Evolutionary conservation across 2,113 vertebrate species (phyloP).

Genomic region (Etheostoma cragini): DNA sequence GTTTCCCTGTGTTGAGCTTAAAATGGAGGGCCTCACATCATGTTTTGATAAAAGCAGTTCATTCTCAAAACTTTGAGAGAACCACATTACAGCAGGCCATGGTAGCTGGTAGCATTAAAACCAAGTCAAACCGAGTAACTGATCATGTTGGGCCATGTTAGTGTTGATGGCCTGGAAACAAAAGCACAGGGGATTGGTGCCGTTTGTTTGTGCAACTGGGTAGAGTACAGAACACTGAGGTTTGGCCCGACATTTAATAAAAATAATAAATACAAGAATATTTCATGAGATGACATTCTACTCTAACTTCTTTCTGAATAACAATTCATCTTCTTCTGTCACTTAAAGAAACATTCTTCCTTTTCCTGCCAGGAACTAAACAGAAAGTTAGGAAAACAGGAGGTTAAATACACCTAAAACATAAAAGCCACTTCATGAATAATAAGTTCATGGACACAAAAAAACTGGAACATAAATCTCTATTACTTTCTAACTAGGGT

Average conservation of each 20-base stretch:
- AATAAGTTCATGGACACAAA: neutral
- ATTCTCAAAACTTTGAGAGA: neutral
- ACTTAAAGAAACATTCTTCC: neutral
- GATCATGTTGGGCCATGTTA: constrained; percentile 48
- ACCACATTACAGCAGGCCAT: neutral
- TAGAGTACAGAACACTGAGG: neutral
- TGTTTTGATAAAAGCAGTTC: constrained; percentile 37
- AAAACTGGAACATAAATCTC: neutral
- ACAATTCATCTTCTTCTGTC: neutral
- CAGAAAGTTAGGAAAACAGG: neutral
- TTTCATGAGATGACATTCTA: neutral
- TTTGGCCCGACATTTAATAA: neutral
- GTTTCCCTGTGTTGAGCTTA: constrained; percentile 24
- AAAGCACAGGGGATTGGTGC: neutral
- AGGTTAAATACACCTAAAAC: neutral
- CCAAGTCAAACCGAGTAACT: neutral
- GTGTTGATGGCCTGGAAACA: constrained; percentile 17
- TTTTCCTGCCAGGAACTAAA: neutral
- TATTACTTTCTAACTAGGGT: neutral
- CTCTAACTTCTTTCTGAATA: neutral
- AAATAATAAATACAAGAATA: neutral
- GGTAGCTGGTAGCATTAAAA: constrained; percentile 8
- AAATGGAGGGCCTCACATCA: constrained; percentile 42
- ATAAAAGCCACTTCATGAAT: neutral
- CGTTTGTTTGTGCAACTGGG: constrained; percentile 31